phyloP scores from a whole-genome alignment of 2,888 invertebrate species.

The Abrostola tripartita region DNA sequence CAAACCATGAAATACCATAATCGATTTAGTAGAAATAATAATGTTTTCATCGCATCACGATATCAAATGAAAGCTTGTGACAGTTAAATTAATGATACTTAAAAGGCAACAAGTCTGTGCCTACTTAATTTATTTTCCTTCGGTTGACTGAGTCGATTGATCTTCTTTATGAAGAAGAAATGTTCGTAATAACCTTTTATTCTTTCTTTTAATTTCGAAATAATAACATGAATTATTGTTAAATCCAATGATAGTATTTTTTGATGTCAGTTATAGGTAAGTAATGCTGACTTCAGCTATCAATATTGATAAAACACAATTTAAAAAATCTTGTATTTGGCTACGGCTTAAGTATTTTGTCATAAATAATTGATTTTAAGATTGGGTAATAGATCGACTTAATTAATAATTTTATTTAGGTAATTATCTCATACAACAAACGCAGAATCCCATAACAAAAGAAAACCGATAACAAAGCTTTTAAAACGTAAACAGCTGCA shows the following conservation, averaged over 20 bases:
- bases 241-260: constrained; percentile 24
- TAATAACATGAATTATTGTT: constrained; percentile 30
- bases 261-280: not conserved
- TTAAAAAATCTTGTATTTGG: too few relatives aligned
- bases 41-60: constrained; percentile 27
- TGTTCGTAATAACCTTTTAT: constrained; percentile 44
- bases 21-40: constrained; percentile 24
- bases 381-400: too few relatives aligned
- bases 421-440: too few relatives aligned
- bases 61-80: constrained; percentile 41
- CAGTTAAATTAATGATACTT: constrained; percentile 56
- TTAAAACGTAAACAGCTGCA: too few relatives aligned
- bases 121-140: constrained; percentile 51
- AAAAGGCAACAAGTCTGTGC: constrained; percentile 52
- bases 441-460: too few relatives aligned
- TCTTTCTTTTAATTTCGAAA: constrained; percentile 30
- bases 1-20: constrained; percentile 11
- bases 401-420: too few relatives aligned
- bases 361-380: too few relatives aligned
- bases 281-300: constrained; percentile 1
- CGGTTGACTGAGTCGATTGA: constrained; percentile 50
- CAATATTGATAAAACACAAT: constrained; percentile 9
- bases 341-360: too few relatives aligned
- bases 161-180: constrained; percentile 52
- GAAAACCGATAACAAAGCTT: too few relatives aligned